Percentiles rank a stretch among this genome's conserved stretches.
Conservation (phyloP, 2,888 invertebrate genomes). For the Adelphocoris suturalis region DNA sequence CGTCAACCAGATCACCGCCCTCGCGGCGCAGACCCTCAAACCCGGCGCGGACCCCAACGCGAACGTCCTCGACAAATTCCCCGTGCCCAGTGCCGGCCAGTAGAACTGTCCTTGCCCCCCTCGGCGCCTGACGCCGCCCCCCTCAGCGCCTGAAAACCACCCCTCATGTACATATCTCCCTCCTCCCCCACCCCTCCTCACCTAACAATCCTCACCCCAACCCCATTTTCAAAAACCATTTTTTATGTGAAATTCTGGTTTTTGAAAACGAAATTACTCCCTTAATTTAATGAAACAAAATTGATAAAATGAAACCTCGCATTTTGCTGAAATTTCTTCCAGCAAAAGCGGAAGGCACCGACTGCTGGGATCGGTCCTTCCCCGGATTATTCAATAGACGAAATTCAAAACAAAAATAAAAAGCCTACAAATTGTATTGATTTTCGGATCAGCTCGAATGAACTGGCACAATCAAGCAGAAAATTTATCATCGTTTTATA, state of each 20-base stretch:
- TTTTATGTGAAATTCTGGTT: conserved; percentile 12
- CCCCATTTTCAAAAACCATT: not conserved
- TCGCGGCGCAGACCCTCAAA: conserved; percentile 86
- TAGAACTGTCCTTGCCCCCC: conserved; percentile 65
- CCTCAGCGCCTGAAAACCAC: not conserved
- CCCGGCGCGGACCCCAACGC: conserved; percentile 81
- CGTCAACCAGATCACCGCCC: conserved; percentile 88
- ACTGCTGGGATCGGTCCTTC: conserved; percentile 72
- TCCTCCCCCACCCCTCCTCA: not conserved
- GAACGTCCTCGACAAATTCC: conserved; percentile 77
- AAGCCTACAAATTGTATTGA: not conserved
- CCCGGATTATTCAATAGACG: conserved; percentile 67
- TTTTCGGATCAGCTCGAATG: conserved; percentile 1
- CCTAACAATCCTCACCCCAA: too few species aligned
- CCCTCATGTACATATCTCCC: conserved; percentile 28
- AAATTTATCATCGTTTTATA: too few species aligned
- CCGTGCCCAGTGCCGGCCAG: conserved; percentile 75
- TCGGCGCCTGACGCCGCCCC: not conserved
- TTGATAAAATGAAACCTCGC: conserved; percentile 71
- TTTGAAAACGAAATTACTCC: not conserved
- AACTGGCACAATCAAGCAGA: conserved; percentile 54
- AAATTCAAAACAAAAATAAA: not conserved
- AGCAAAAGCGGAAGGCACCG: conserved; percentile 70
- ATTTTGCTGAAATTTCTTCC: conserved; percentile 71
- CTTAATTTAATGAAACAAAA: conserved; percentile 69